Base-by-base conservation (phyloP, 2,888 invertebrate species). In the Microplitis deprimator region DNA sequence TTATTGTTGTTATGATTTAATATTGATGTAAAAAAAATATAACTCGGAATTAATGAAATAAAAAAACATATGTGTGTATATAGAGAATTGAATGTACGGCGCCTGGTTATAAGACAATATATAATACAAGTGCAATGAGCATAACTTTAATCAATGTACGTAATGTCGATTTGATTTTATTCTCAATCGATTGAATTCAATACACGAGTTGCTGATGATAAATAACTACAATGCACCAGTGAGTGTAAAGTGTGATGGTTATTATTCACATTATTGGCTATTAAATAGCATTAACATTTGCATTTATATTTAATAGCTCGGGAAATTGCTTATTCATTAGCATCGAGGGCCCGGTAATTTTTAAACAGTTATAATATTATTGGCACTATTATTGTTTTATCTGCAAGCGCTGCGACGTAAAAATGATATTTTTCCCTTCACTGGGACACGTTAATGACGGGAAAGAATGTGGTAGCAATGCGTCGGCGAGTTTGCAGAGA, bases 401-500 rank as follows among this genome's bases (percentile, higher is more conserved):
- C 29, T 4, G 29, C 1, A 3, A 2, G 29, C 29, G 29, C 3
- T 29, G 29, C 29, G 4, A 3, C 0, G 3, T 50, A 50, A 50
- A 50, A 50, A 50, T 50, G 50, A 29, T 29, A 29, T 29, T 68
- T 76, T 59, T 38, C 20, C 16, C 17, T 40, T 10, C 8, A n/a
- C 1, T 17, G 38, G 59, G 68, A 38, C 5, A 16, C 38, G 64
- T 50, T 73, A 75, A 77, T 65, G 16, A 71, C 20, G 17, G 38
- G 13, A 60, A 70, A 59, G 20, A 20, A 70, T 50, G 38, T 16
- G 60, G 20, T 59, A 13, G 20, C 50, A 50, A 60, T 62, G 64
- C 72, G 72, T 69, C 29, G 71, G 20, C 20, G 20, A 68, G 65
- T 69, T 50, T 71, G 75, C 65, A 79, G 81, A 81, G 81, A 81